A percentile compares a stretch with the other conserved stretches of the same genome.
Conservation (phyloP, 2,888 invertebrate genomes). For the Acleris sparsana region DNA sequence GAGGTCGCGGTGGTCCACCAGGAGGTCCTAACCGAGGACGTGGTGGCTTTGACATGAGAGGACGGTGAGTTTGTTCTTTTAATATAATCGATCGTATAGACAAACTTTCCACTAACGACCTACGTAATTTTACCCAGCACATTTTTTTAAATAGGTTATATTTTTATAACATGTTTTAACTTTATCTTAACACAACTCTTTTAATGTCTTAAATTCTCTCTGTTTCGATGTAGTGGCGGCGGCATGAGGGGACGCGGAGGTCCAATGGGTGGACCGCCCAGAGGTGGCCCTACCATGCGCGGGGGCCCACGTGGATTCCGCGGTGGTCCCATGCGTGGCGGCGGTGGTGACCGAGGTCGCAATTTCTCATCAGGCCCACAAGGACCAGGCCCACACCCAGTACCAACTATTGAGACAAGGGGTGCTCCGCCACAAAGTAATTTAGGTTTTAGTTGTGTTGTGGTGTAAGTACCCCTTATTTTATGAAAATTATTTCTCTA, state of each 20-base stretch:
- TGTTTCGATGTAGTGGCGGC: slow-evolving; percentile 56
- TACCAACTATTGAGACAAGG: slow-evolving; percentile 76
- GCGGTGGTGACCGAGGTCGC: slow-evolving; percentile 71
- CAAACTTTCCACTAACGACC: neutral
- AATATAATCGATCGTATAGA: neutral
- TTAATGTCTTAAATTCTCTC: neutral
- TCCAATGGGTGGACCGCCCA: slow-evolving; percentile 50
- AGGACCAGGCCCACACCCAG: slow-evolving; percentile 78
- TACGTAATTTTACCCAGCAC: neutral
- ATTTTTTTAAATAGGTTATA: neutral
- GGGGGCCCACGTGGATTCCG: slow-evolving; percentile 74
- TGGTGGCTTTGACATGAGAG: slow-evolving; percentile 77
- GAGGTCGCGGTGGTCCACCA: slow-evolving; percentile 74
- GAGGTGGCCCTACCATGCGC: slow-evolving; percentile 62
- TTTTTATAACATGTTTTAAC: neutral
- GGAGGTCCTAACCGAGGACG: slow-evolving; percentile 58
- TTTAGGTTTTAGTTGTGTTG: slow-evolving; percentile 25
- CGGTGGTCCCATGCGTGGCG: slow-evolving; percentile 74
- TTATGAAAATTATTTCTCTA: neutral
- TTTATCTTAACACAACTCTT: neutral
- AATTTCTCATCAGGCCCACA: slow-evolving; percentile 74
- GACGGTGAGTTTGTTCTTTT: slow-evolving; percentile 58
- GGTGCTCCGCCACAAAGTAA: slow-evolving; percentile 70
- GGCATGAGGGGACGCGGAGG: slow-evolving; percentile 75
- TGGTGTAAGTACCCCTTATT: neutral